phyloP scores from a whole-genome alignment of 2,888 invertebrate genomes.

The Gryllus longicercus region DNA sequence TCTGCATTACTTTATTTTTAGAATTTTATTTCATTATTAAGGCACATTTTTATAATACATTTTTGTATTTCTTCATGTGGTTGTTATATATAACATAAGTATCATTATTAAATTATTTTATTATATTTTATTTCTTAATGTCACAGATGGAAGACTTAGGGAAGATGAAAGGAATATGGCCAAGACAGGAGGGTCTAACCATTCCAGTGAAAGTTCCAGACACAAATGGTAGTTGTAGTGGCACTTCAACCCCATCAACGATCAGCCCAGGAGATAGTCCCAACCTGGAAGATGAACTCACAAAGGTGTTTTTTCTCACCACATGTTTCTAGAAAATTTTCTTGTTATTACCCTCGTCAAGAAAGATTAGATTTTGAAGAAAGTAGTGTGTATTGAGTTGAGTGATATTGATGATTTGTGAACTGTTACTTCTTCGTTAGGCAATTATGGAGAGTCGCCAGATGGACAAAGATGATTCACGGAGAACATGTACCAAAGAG shows the following conservation, averaged over 20 bases:
- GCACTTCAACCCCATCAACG: constrained; percentile 50
- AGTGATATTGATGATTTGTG: neutral
- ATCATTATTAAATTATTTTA: no score
- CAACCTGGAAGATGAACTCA: constrained; percentile 40
- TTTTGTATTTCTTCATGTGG: no score
- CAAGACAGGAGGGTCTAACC: constrained; percentile 28
- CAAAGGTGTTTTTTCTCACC: constrained; percentile 36
- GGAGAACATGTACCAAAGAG: constrained; percentile 35
- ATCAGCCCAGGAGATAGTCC: constrained; percentile 50
- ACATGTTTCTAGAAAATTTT: constrained; percentile 8
- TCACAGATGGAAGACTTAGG: constrained; percentile 27
- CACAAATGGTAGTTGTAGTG: constrained; percentile 41
- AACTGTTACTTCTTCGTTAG: constrained; percentile 26
- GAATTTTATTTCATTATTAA: no score
- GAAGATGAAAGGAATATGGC: constrained; percentile 32
- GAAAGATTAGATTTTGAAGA: neutral
- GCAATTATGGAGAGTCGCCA: constrained; percentile 41
- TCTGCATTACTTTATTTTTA: no score
- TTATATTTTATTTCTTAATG: no score
- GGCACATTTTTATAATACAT: no score
- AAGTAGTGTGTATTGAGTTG: neutral
- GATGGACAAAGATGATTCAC: constrained; percentile 45
- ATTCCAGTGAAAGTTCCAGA: constrained; percentile 21
- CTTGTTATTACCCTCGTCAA: neutral
- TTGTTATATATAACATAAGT: no score